phyloP scores from a whole-genome alignment of 2,113 vertebrate genomes.

The Lycocorax pyrrhopterus region DNA sequence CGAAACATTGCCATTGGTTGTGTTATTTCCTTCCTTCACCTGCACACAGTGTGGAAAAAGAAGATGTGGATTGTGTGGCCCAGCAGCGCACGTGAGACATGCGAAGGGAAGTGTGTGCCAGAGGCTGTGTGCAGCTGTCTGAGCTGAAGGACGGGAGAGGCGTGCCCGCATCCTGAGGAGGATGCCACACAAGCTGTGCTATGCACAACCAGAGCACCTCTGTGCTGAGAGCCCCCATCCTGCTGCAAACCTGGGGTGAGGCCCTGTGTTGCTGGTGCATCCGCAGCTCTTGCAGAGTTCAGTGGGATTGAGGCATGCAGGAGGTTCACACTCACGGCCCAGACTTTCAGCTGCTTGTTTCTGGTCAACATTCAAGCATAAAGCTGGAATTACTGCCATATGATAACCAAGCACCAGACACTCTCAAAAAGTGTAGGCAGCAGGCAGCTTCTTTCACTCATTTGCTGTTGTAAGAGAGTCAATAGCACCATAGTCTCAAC shows the following conservation, averaged over 20 bases:
- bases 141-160: background rate
- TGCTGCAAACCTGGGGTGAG: background rate
- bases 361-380: background rate
- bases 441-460: background rate
- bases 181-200: background rate
- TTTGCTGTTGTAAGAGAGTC: background rate
- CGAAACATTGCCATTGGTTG: background rate
- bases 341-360: background rate
- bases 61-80: background rate
- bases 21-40: background rate
- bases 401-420: background rate
- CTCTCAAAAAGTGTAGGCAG: background rate
- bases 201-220: background rate
- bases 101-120: background rate
- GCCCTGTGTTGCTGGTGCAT: background rate
- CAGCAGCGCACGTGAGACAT: background rate
- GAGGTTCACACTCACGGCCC: background rate
- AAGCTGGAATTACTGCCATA: background rate
- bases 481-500: background rate
- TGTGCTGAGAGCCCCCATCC: background rate
- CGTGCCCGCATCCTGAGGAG: background rate
- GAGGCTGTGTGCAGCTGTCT: background rate
- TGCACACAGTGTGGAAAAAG: background rate
- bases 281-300: fast-evolving
- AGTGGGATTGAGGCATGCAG: background rate